A percentile compares a stretch with the other conserved stretches of the same genome.
Evolutionary conservation across 2,797 vertebrate genomes (phyloP).

Genomic region (Cynodonichthys magdalenae): DNA sequence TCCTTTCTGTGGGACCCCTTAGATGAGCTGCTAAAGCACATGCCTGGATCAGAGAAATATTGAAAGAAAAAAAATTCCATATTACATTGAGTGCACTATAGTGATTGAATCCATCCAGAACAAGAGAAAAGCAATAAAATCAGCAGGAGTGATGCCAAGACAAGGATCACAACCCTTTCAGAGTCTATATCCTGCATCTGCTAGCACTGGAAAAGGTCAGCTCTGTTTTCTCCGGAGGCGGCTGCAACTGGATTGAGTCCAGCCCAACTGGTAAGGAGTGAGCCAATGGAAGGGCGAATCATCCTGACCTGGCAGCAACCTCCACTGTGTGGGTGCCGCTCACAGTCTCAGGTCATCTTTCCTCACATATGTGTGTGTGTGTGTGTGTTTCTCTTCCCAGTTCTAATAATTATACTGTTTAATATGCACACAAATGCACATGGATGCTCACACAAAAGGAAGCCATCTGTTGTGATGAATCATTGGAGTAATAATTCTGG

Average conservation of each 20-base stretch:
- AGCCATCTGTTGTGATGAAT: constrained; percentile 62
- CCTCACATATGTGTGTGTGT: constrained; percentile 13
- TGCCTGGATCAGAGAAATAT: constrained; percentile 30
- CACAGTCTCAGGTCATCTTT: constrained; percentile 41
- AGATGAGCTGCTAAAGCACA: constrained; percentile 19
- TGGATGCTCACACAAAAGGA: constrained; percentile 35
- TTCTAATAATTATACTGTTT: constrained; percentile 30
- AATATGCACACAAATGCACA: constrained; percentile 50
- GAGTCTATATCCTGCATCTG: constrained; percentile 57
- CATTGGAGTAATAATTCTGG: constrained; percentile 47
- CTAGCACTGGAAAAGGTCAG: constrained; percentile 66
- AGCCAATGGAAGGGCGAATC: constrained; percentile 33
- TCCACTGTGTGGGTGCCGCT: constrained; percentile 46
- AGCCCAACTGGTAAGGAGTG: constrained; percentile 61
- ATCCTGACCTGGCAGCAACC: constrained; percentile 48
- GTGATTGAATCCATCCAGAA: constrained; percentile 35
- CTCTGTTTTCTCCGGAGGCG: constrained; percentile 54
- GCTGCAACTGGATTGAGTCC: constrained; percentile 56
- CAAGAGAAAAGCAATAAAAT: constrained; percentile 56
- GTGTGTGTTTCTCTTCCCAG: constrained; percentile 27
- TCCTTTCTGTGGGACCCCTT: constrained; percentile 7
- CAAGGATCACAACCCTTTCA: constrained; percentile 60
- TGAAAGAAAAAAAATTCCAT: constrained; percentile 14
- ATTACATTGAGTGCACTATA: constrained; percentile 20
- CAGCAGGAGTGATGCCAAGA: constrained; percentile 49